These are phyloP conservation scores for Platyscapa corneri DNA, from an alignment of 1,140 invertebrate genomes.

Conservation along the genomic window DNA sequence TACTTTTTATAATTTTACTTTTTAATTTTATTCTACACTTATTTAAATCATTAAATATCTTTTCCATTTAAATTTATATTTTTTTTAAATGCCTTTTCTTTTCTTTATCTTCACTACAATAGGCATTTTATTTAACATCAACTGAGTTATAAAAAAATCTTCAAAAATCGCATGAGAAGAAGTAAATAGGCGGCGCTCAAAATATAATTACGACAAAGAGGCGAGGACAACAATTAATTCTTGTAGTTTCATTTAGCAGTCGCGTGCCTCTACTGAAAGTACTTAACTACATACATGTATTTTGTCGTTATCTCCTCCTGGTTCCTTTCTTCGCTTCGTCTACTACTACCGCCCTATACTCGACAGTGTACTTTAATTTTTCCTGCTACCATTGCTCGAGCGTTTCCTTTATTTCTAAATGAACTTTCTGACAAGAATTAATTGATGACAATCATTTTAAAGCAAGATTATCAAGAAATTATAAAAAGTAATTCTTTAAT, in stretches of 20 bases:
- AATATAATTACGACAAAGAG: slow-evolving; percentile 58
- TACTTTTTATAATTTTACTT: no score
- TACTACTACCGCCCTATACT: background rate
- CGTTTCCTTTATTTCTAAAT: background rate
- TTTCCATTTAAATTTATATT: background rate
- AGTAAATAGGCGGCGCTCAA: slow-evolving; percentile 26
- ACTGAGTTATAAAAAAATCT: background rate
- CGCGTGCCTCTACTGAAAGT: slow-evolving; percentile 53
- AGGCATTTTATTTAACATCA: background rate
- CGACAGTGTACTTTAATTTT: background rate
- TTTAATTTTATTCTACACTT: no score
- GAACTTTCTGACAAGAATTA: background rate
- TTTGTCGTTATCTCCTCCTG: slow-evolving; percentile 33
- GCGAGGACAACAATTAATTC: slow-evolving; percentile 62
- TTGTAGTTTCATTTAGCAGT: slow-evolving; percentile 59
- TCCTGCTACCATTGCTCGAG: background rate
- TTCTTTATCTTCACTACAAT: background rate
- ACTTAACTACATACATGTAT: slow-evolving; percentile 48
- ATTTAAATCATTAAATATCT: no score
- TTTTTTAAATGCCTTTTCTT: background rate
- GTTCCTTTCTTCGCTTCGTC: slow-evolving; percentile 17
- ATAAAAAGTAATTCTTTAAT: background rate
- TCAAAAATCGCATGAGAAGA: background rate
- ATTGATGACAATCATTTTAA: background rate
- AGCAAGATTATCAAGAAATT: background rate